phyloP scores from a whole-genome alignment of 2,113 vertebrate species.

The Micromys minutus region DNA sequence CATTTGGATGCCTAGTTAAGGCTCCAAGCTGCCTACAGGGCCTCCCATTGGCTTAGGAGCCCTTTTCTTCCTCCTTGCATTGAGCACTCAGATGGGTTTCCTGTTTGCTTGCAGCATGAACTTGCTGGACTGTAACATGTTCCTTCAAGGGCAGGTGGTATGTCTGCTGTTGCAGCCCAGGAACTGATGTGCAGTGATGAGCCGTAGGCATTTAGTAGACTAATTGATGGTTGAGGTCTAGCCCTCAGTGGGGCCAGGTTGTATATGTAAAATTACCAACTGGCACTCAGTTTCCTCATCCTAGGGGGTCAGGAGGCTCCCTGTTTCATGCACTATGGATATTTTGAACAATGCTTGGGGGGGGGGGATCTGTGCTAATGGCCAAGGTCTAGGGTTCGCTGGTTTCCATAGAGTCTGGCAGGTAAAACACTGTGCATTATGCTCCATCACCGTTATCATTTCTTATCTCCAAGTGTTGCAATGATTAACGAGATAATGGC shows the following conservation, averaged over 20 bases:
- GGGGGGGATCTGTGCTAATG: no score
- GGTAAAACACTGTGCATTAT: no score
- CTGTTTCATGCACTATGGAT: rapidly evolving
- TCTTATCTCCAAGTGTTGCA: not conserved
- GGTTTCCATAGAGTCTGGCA: not conserved
- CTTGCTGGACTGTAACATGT: not conserved
- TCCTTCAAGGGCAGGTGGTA: not conserved
- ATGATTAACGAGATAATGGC: not conserved
- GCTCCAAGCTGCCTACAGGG: not conserved
- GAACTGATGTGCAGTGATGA: not conserved
- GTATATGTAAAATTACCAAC: not conserved
- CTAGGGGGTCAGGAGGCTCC: not conserved
- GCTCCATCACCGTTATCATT: not conserved
- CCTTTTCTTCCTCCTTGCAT: not conserved
- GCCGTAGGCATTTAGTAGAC: not conserved
- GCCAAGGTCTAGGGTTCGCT: not conserved
- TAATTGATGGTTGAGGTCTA: not conserved
- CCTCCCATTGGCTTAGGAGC: not conserved
- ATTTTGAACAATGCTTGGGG: not conserved
- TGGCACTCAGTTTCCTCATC: not conserved
- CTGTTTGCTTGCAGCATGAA: constrained; percentile 12
- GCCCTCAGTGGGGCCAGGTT: not conserved
- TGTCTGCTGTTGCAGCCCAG: not conserved
- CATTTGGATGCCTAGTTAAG: not conserved
- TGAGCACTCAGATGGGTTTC: not conserved